A percentile compares a stretch with the other conserved stretches of the same genome.
Evolutionary conservation across 1,140 invertebrate genomes (phyloP).

Genomic region (Aphidius ervi): DNA sequence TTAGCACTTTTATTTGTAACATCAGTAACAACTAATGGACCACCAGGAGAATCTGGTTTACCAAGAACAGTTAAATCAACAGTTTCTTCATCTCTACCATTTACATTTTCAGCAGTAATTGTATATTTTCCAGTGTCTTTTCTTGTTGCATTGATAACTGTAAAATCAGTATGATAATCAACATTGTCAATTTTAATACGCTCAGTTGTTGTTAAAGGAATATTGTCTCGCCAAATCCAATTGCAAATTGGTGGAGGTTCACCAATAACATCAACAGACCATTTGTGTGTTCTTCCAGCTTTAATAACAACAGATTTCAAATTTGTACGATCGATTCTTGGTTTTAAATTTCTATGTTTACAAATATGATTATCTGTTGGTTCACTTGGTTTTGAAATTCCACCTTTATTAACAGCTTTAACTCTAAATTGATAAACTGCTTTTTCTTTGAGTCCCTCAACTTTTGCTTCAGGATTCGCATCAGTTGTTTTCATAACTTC

Average conservation of each 20-base stretch:
- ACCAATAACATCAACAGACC: slow-evolving; percentile 85
- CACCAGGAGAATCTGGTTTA: slow-evolving; percentile 79
- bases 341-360: slow-evolving; percentile 88
- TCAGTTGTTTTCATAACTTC: slow-evolving; percentile 81
- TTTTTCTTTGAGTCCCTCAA: slow-evolving; percentile 88
- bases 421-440: slow-evolving; percentile 92
- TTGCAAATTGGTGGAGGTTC: slow-evolving; percentile 82
- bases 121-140: slow-evolving; percentile 91
- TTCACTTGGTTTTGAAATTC: slow-evolving; percentile 80
- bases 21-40: slow-evolving; percentile 83
- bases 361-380: slow-evolving; percentile 88
- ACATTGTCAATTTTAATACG: slow-evolving; percentile 84
- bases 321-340: slow-evolving; percentile 86
- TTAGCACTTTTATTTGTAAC: slow-evolving; percentile 84
- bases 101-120: slow-evolving; percentile 81
- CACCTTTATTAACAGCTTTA: slow-evolving; percentile 88
- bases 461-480: slow-evolving; percentile 71
- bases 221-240: slow-evolving; percentile 83
- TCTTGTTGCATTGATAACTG: slow-evolving; percentile 74
- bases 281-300: slow-evolving; percentile 85
- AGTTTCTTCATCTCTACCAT: slow-evolving; percentile 83
- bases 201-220: slow-evolving; percentile 76
- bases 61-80: slow-evolving; percentile 88
- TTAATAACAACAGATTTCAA: slow-evolving; percentile 84
- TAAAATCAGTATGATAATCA: slow-evolving; percentile 89